phyloP scores from a whole-genome alignment of 1,140 invertebrate genomes.

The Drosophila nannoptera region DNA sequence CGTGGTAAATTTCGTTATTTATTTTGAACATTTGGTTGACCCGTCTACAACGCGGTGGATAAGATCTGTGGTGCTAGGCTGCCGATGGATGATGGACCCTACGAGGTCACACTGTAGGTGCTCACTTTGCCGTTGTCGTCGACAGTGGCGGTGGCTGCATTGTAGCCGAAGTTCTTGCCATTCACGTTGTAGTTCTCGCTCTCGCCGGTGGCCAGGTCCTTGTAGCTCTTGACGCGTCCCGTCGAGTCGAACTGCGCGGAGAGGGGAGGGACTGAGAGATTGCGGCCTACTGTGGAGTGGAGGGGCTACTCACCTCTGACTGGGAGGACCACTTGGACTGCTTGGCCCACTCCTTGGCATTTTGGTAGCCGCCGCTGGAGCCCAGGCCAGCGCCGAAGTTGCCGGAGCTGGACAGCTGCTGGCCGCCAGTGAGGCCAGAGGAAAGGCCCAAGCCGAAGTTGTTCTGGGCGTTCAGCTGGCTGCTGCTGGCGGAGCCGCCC shows the following conservation, averaged over 20 bases:
- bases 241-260: slow-evolving; percentile 56
- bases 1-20: not conserved
- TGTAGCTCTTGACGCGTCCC: slow-evolving; percentile 74
- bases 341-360: slow-evolving; percentile 75
- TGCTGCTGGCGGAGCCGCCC: slow-evolving; percentile 39
- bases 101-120: slow-evolving; percentile 77
- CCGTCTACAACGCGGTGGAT: slow-evolving; percentile 2
- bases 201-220: slow-evolving; percentile 76
- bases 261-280: not conserved
- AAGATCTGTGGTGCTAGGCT: slow-evolving; percentile 7
- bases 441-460: slow-evolving; percentile 31
- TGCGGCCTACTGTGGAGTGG: not conserved
- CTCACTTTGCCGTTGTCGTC: slow-evolving; percentile 77
- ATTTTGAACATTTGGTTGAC: not conserved
- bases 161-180: slow-evolving; percentile 69
- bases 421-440: slow-evolving; percentile 22
- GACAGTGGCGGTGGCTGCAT: slow-evolving; percentile 76
- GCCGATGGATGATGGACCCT: slow-evolving; percentile 17
- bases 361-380: slow-evolving; percentile 52
- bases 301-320: slow-evolving; percentile 53
- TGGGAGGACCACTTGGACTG: slow-evolving; percentile 78
- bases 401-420: slow-evolving; percentile 28
- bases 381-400: slow-evolving; percentile 51
- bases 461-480: slow-evolving; percentile 38
- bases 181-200: slow-evolving; percentile 71